phyloP scores from a whole-genome alignment of 2,113 vertebrate genomes.

The Sphyrna mokarran region DNA sequence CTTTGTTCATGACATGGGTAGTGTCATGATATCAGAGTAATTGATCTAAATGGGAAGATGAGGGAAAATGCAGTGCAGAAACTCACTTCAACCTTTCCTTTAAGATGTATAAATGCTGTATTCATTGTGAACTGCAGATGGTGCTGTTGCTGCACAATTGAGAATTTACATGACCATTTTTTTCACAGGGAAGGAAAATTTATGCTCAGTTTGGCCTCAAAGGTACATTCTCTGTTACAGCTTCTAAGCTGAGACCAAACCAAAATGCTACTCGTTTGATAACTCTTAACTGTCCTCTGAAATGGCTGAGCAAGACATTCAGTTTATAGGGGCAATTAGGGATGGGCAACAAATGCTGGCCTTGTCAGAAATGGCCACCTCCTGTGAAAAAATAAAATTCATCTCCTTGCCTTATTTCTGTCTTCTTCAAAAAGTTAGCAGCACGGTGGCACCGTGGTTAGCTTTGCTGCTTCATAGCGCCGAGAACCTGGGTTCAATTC shows the following conservation, averaged over 20 bases:
- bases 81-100: no score
- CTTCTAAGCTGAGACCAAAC: background rate
- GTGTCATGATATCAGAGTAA: no score
- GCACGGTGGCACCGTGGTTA: no score
- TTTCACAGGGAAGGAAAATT: background rate
- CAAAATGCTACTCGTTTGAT: background rate
- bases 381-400: no score
- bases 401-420: background rate
- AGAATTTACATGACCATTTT: background rate
- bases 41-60: background rate
- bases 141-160: slow-evolving; percentile 15
- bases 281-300: no score
- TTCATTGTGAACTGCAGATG: background rate
- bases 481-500: no score
- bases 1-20: no score
- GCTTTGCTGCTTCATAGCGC: no score
- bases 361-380: no score
- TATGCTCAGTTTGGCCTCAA: background rate
- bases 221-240: background rate
- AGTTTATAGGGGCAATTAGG: no score
- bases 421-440: background rate
- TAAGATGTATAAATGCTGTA: background rate
- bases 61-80: background rate
- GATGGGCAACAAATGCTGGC: background rate
- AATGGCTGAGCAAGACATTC: no score